phyloP scores from a whole-genome alignment of 2,113 vertebrate species.

The Benitochromis conjunctus region DNA sequence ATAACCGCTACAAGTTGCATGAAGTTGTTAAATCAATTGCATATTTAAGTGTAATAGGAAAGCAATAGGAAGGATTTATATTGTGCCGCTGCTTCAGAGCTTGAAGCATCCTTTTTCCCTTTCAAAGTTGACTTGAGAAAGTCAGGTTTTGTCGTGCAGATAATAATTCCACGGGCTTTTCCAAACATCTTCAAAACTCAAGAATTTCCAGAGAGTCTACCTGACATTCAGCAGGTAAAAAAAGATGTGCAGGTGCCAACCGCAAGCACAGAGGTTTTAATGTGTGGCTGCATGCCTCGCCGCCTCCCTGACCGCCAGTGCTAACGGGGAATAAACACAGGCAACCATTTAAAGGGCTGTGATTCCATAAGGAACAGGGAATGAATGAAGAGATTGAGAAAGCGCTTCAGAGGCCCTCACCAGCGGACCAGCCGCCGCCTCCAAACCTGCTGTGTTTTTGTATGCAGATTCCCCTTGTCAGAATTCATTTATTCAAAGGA shows the following conservation, averaged over 20 bases:
- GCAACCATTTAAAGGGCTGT: conserved; percentile 57
- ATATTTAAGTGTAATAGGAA: not conserved
- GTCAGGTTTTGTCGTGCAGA: not conserved
- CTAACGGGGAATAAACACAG: conserved; percentile 49
- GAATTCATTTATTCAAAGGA: conserved; percentile 69
- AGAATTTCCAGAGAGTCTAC: not conserved
- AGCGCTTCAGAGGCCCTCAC: conserved; percentile 43
- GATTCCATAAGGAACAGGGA: conserved; percentile 29
- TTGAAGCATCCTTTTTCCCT: not conserved
- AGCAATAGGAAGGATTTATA: not conserved
- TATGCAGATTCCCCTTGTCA: conserved; percentile 74
- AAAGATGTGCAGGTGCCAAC: conserved; percentile 43
- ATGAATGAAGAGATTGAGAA: conserved; percentile 65
- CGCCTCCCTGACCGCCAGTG: conserved; percentile 13
- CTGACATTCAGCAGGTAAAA: not conserved
- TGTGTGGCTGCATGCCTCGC: conserved; percentile 37
- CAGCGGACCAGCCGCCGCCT: conserved; percentile 41
- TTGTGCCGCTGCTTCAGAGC: not conserved
- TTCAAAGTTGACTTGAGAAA: not conserved
- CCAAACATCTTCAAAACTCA: not conserved
- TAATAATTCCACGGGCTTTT: not conserved
- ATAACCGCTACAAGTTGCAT: not conserved
- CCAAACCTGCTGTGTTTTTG: conserved; percentile 65
- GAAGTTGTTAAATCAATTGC: not conserved
- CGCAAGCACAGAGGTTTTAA: conserved; percentile 38